Evolutionary conservation across 2,888 invertebrate species (phyloP).

Genomic region (Oasisia sp.): DNA sequence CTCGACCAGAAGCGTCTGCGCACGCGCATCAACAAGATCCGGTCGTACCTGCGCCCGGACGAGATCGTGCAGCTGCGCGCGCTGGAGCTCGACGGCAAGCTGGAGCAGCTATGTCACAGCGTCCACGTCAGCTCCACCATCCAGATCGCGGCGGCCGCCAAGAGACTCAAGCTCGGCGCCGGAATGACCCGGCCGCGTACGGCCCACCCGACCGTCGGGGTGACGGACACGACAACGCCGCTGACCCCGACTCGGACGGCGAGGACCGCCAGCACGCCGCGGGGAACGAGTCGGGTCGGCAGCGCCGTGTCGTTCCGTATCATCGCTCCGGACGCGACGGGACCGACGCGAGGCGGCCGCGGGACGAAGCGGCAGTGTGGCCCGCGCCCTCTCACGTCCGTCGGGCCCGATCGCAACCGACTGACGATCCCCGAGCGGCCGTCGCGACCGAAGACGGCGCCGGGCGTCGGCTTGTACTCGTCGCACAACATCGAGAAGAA

Average conservation of each 20-base stretch:
- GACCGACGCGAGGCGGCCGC: background rate
- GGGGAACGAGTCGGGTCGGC: background rate
- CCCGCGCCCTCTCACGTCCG: background rate
- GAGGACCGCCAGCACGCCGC: background rate
- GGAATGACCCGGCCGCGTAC: background rate
- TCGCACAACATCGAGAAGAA: background rate
- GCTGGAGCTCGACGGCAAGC: constrained; percentile 49
- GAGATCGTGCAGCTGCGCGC: constrained; percentile 51
- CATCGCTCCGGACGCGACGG: background rate
- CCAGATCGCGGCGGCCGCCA: constrained; percentile 19
- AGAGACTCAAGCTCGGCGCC: constrained; percentile 22
- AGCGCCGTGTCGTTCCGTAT: background rate
- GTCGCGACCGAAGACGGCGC: background rate
- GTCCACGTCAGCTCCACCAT: constrained; percentile 24
- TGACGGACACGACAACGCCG: background rate
- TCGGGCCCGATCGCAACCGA: background rate
- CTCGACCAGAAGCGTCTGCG: constrained; percentile 46
- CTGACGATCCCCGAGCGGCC: background rate
- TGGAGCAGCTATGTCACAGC: background rate
- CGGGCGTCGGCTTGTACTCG: background rate
- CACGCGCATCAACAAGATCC: constrained; percentile 53
- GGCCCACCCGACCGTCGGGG: background rate
- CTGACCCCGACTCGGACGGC: background rate
- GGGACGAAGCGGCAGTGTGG: background rate
- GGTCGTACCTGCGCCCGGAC: constrained; percentile 50